phyloP scores from a whole-genome alignment of 2,888 invertebrate genomes.

The Copidosoma aretas region DNA sequence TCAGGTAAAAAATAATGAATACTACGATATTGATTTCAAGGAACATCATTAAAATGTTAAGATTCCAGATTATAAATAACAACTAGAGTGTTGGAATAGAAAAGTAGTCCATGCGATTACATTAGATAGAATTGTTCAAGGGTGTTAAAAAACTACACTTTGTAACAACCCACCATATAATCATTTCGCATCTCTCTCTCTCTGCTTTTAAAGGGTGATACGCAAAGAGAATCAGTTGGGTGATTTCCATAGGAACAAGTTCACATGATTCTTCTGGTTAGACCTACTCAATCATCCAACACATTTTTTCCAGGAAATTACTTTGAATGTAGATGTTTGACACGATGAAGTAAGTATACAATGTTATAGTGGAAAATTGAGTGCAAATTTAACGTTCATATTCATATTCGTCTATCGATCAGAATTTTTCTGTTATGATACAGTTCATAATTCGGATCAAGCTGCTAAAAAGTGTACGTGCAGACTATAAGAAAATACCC shows the following conservation, averaged over 20 bases:
- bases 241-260: conserved; percentile 36
- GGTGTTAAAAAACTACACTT: not conserved
- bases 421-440: not conserved
- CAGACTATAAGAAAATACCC: conserved; percentile 38
- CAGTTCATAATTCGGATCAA: conserved; percentile 38
- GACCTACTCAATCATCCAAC: conserved; percentile 9
- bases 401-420: conserved; percentile 21
- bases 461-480: conserved; percentile 37
- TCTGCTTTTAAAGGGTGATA: conserved; percentile 16
- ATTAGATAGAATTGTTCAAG: not conserved
- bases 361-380: conserved; percentile 45
- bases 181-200: not conserved
- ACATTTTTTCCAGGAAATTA: conserved; percentile 4
- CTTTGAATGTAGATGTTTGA: too few relatives aligned
- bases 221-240: conserved; percentile 29
- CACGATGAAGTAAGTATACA: too few relatives aligned
- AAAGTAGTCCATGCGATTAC: not conserved
- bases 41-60: conserved; percentile 22
- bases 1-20: not conserved
- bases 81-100: not conserved
- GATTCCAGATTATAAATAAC: not conserved
- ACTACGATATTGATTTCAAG: conserved; percentile 4
- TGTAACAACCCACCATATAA: not conserved
- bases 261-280: conserved; percentile 23
- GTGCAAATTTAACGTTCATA: conserved; percentile 39